Evolutionary conservation across 2,113 vertebrate species (phyloP), one percentile per base, ranked within the genome.

Genomic region (Hyaena hyaena): DNA sequence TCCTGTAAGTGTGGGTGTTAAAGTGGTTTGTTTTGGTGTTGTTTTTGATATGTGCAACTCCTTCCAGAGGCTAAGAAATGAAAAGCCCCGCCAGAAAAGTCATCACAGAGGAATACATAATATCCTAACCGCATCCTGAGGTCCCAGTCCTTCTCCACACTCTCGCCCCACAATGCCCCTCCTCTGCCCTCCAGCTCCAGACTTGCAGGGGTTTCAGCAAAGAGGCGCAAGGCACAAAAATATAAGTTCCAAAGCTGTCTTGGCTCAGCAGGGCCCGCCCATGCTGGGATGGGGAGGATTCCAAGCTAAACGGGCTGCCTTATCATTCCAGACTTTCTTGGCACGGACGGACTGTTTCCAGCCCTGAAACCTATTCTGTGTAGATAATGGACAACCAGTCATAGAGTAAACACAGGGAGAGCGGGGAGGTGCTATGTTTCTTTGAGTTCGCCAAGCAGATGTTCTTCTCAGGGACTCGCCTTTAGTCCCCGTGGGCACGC

Each of bases 371-470:
- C 91, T 97, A 98, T 98, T 98, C 98, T 98, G 97, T 96, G 97
- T 0, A 74, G 96, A 98, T 96, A 96, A 96, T 90, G 98, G 97
- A 98, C 98, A 98, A 96, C 98, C 96, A 97, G 98, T 95, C 98
- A 97, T 98, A 98, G 98, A 98, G 98, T 97, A 98, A 99, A 98
- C 98, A 98, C 61, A 90, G 9, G 91, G 93, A 97, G 3, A 96
- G 90, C 88, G 97, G 10, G 61, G 98, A 99, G 99, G 98, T 99
- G 99, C 96, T 97, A 80, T 48, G 96, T 98, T 98, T 98, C 97
- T 98, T 98, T 98, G 98, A 98, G 94, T 97, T 97, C 16, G 98
- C 98, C 98, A 99, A 98, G 98, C 99, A 99, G 98, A 98, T 99
- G 98, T 98, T 98, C 96, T 93, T 97, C 31, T 95, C 96, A 97